Conservation (phyloP, 2,797 vertebrate genomes). For the Cygnus olor region DNA sequence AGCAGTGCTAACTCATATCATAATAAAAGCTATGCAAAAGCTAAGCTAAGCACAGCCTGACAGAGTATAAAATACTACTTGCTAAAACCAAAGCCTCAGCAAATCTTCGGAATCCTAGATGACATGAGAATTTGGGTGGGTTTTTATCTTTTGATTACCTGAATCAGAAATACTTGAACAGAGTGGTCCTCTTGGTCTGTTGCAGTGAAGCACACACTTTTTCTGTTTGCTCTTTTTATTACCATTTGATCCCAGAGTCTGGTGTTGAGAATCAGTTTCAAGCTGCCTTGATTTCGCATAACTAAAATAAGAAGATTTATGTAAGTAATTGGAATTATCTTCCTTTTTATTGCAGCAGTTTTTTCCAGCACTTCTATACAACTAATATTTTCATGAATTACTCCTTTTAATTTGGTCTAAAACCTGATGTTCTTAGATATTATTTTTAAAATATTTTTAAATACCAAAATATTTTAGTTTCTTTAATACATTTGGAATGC, state of each 20-base stretch:
- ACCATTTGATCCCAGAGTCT: constrained; percentile 84
- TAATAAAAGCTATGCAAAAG: neutral
- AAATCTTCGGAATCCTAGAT: neutral
- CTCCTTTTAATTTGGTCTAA: neutral
- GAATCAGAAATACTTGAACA: constrained; percentile 83
- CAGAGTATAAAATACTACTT: neutral
- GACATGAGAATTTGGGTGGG: neutral
- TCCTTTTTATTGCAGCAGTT: neutral
- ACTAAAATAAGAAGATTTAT: constrained; percentile 72
- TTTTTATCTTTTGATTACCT: constrained; percentile 70
- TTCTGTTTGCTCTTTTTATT: constrained; percentile 77
- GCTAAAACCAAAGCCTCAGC: neutral
- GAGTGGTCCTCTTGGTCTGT: constrained; percentile 79
- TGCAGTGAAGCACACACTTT: constrained; percentile 81
- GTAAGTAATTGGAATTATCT: neutral
- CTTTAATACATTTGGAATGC: neutral
- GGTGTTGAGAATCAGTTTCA: constrained; percentile 85
- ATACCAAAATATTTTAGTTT: neutral
- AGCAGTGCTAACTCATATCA: neutral
- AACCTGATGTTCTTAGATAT: neutral
- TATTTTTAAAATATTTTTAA: neutral
- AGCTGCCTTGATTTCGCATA: constrained; percentile 86
- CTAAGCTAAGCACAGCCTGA: neutral
- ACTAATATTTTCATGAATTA: neutral
- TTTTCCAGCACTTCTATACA: neutral